phyloP scores from a whole-genome alignment of 2,888 invertebrate species.

The Pollenia labialis region DNA sequence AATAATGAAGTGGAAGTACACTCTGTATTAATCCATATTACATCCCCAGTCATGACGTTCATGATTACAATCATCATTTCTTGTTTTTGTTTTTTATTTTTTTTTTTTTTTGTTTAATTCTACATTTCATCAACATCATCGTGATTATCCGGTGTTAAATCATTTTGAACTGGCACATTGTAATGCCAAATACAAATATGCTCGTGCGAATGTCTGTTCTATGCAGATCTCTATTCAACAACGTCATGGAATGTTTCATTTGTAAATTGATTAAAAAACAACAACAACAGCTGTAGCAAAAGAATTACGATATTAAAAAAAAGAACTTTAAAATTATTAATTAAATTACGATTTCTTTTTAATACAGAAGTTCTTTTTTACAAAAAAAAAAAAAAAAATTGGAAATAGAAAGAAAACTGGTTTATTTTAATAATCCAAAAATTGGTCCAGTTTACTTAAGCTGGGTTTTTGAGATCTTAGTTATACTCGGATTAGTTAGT shows the following conservation, averaged over 20 bases:
- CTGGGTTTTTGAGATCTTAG: too few species aligned
- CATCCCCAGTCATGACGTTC: slow-evolving; percentile 40
- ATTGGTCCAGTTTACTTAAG: too few species aligned
- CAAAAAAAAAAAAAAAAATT: too few species aligned
- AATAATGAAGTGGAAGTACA: slow-evolving; percentile 66
- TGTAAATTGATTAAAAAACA: slow-evolving; percentile 27
- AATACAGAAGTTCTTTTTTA: too few species aligned
- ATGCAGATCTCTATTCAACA: neutral
- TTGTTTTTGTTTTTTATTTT: neutral
- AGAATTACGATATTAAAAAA: too few species aligned
- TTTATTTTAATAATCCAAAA: too few species aligned
- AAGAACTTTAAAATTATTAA: slow-evolving; percentile 1
- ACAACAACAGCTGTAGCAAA: neutral
- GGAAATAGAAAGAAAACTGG: too few species aligned
- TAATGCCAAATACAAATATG: neutral
- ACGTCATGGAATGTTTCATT: slow-evolving; percentile 32
- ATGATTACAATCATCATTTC: slow-evolving; percentile 36
- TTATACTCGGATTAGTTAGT: too few species aligned
- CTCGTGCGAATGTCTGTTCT: slow-evolving; percentile 11
- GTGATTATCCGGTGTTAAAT: slow-evolving; percentile 56
- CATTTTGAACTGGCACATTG: slow-evolving; percentile 32
- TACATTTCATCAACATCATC: slow-evolving; percentile 30
- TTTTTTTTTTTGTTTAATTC: neutral
- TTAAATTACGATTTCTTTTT: too few species aligned
- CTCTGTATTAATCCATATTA: slow-evolving; percentile 38